Evolutionary conservation across 30 jellyfish, hydroid and myxozoan genomes (phyloP).

Genomic region (Haliclystus octoradiatus): DNA sequence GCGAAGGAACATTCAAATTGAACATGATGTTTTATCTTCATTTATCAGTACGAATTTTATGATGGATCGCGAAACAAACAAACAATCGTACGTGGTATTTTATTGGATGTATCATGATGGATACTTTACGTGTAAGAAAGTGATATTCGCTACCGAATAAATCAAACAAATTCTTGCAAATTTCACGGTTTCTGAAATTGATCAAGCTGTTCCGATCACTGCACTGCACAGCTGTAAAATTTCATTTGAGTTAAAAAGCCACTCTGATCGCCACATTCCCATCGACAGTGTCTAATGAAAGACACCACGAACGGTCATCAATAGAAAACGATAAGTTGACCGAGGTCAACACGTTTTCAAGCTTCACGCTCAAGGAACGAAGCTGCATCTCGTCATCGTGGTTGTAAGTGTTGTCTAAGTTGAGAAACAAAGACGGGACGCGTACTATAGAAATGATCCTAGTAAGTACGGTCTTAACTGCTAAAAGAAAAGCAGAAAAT

Average conservation of each 20-base stretch:
- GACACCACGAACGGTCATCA: conserved; percentile 79
- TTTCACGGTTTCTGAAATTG: too few species aligned
- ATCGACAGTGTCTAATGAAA: conserved; percentile 33
- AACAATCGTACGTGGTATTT: too few species aligned
- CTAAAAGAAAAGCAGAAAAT: background rate
- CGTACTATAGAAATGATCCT: conserved; percentile 97
- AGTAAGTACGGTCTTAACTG: conserved; percentile 82
- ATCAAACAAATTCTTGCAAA: too few species aligned
- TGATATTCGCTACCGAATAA: too few species aligned
- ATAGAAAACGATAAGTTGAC: conserved; percentile 9
- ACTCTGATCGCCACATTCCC: conserved; percentile 73
- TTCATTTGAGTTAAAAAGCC: conserved; percentile 7
- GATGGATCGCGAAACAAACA: too few species aligned
- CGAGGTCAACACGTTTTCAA: conserved; percentile 5
- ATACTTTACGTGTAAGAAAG: too few species aligned
- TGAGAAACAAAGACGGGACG: conserved; percentile 92
- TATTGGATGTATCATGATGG: too few species aligned
- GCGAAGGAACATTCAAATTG: too few species aligned
- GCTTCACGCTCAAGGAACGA: conserved; percentile 85
- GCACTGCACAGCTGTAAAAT: too few species aligned
- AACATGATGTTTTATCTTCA: too few species aligned
- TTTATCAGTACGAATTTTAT: too few species aligned
- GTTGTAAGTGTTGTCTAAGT: conserved; percentile 70
- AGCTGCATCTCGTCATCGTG: conserved; percentile 82
- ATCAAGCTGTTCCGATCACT: too few species aligned